Conservation (phyloP, 2,113 vertebrate genomes). For the Propithecus coquereli region DNA sequence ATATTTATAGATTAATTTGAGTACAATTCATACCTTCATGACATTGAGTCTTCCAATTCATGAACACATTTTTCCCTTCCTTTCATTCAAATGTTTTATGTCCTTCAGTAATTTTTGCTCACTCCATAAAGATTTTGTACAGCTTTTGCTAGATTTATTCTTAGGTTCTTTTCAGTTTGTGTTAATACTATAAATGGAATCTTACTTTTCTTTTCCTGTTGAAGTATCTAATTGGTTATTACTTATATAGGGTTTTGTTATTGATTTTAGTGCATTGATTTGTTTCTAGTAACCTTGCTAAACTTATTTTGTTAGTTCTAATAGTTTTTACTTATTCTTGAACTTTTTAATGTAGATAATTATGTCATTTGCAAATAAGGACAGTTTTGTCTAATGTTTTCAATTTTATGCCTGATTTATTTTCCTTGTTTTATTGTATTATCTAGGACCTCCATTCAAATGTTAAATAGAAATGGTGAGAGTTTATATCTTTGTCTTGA, state of each 20-base stretch:
- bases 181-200: not conserved
- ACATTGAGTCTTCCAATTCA: not conserved
- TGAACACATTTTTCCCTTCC: slow-evolving; percentile 7
- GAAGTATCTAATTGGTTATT: slow-evolving; percentile 42
- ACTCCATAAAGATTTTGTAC: not conserved
- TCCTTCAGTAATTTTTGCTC: not conserved
- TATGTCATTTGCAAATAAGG: slow-evolving; percentile 19
- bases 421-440: slow-evolving; percentile 50
- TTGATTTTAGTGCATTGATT: slow-evolving; percentile 31
- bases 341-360: not conserved
- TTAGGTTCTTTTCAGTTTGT: slow-evolving; percentile 23
- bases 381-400: not conserved
- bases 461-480: not conserved
- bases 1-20: slow-evolving; percentile 1
- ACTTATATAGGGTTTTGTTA: not conserved
- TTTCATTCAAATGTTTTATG: slow-evolving; percentile 16
- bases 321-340: slow-evolving; percentile 19
- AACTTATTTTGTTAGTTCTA: slow-evolving; percentile 35
- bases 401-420: slow-evolving; percentile 39
- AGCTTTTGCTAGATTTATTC: slow-evolving; percentile 23
- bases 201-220: not conserved
- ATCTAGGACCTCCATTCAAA: not conserved
- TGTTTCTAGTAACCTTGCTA: slow-evolving; percentile 13
- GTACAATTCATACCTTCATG: not conserved
- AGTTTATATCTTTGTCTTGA: slow-evolving; percentile 15